A percentile compares a stretch with the other conserved stretches of the same genome.
phyloP scores from a whole-genome alignment of 2,113 vertebrate species.

The Rutilus rutilus region DNA sequence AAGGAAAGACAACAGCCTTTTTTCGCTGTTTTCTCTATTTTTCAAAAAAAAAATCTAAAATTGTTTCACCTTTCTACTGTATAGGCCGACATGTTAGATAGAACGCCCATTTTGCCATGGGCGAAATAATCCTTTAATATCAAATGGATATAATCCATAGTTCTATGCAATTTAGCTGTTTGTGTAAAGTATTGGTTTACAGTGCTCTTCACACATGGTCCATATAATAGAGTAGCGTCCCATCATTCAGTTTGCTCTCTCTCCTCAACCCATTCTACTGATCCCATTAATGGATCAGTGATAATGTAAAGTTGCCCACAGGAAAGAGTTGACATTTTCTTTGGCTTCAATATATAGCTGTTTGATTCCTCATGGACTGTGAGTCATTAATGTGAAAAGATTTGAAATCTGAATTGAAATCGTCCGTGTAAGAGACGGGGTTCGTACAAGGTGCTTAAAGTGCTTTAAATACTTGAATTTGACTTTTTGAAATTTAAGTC shows the following conservation, averaged over 20 bases:
- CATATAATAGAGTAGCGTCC: constrained; percentile 71
- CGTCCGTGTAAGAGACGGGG: neutral
- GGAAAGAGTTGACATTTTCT: neutral
- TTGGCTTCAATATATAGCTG: neutral
- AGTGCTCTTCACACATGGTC: constrained; percentile 46
- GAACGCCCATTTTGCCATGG: too few relatives aligned
- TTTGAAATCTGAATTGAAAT: neutral
- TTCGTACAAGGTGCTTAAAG: too few relatives aligned
- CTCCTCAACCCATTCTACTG: constrained; percentile 58
- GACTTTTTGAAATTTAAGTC: too few relatives aligned
- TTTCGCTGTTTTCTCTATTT: too few relatives aligned
- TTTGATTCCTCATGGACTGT: neutral
- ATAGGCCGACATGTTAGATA: too few relatives aligned
- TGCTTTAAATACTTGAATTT: too few relatives aligned
- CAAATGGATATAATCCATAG: neutral
- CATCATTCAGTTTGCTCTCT: constrained; percentile 3
- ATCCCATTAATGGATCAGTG: constrained; percentile 57
- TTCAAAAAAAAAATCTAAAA: too few relatives aligned
- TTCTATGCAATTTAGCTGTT: neutral
- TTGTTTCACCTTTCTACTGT: too few relatives aligned
- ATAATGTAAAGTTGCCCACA: constrained; percentile 2
- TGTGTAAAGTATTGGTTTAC: neutral
- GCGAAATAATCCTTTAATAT: neutral
- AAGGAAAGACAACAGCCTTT: too few relatives aligned
- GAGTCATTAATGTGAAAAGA: neutral